Percentiles rank a stretch among this genome's conserved stretches.
Evolutionary conservation across 2,888 invertebrate genomes (phyloP).

Genomic region (Orchestes rusci): DNA sequence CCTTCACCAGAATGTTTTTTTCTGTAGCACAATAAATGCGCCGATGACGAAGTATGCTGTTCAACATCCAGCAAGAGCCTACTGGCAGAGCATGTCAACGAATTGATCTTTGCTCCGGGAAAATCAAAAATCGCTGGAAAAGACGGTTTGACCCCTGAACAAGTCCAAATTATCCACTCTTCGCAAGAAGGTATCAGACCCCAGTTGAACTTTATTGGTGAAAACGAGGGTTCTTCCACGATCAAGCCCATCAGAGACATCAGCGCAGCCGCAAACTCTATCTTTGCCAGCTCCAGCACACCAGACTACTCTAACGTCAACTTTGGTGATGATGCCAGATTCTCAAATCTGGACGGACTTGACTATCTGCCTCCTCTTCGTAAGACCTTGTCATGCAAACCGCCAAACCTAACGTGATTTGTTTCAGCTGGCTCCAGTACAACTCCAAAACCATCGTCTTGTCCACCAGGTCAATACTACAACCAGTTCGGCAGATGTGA

Average conservation of each 20-base stretch:
- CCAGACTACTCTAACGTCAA: constrained; percentile 37
- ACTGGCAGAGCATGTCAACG: constrained; percentile 28
- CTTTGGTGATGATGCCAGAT: constrained; percentile 37
- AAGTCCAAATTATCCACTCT: constrained; percentile 30
- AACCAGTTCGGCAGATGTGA: constrained; percentile 21
- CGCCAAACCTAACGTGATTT: background rate
- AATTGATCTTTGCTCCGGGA: constrained; percentile 31
- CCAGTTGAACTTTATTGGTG: constrained; percentile 34
- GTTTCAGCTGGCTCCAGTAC: constrained; percentile 15
- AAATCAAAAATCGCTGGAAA: constrained; percentile 36
- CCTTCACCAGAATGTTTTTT: background rate
- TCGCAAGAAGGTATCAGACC: constrained; percentile 29
- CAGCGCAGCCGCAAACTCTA: constrained; percentile 26
- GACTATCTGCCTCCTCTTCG: constrained; percentile 41
- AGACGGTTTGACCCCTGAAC: constrained; percentile 34
- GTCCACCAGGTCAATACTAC: constrained; percentile 25
- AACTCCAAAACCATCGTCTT: constrained; percentile 16
- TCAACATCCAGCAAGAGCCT: constrained; percentile 23
- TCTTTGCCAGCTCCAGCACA: constrained; percentile 30
- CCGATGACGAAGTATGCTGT: constrained; percentile 31
- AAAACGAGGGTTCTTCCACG: constrained; percentile 36
- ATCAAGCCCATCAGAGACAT: constrained; percentile 38
- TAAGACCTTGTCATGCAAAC: constrained; percentile 5
- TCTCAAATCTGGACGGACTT: constrained; percentile 39
- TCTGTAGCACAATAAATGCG: constrained; percentile 23